phyloP scores from a whole-genome alignment of 2,888 invertebrate species.

The Synergus itoensis region DNA sequence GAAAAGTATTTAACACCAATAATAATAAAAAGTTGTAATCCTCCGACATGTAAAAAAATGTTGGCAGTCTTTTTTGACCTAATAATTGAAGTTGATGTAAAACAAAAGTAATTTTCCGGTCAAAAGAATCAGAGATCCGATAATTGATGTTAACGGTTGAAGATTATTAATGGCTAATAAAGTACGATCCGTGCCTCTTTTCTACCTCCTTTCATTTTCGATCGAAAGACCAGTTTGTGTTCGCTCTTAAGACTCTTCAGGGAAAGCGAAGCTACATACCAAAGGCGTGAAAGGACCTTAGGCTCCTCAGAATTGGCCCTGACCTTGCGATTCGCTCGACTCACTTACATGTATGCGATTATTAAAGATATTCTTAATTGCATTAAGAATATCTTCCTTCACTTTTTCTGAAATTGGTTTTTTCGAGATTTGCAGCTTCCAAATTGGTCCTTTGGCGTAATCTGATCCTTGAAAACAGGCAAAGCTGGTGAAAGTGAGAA shows the following conservation, averaged over 20 bases:
- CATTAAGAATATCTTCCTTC: conserved; percentile 7
- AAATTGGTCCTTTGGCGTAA: conserved; percentile 51
- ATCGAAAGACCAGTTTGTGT: conserved; percentile 32
- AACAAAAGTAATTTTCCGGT: not conserved
- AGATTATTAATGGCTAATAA: conserved; percentile 35
- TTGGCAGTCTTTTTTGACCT: not conserved
- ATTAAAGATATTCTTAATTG: not conserved
- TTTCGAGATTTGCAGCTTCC: conserved; percentile 41
- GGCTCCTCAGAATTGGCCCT: conserved; percentile 39
- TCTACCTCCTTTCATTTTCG: conserved; percentile 40
- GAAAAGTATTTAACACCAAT: not conserved
- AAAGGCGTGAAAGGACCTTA: conserved; percentile 31
- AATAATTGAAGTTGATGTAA: not conserved
- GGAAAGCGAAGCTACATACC: conserved; percentile 40
- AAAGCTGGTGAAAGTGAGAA: conserved; percentile 73
- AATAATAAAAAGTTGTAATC: not conserved
- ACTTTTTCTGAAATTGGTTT: conserved; percentile 23
- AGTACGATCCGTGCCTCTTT: conserved; percentile 12
- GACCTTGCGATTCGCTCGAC: conserved; percentile 35
- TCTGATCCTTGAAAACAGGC: conserved; percentile 57
- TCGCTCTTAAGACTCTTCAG: conserved; percentile 24
- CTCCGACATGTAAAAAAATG: not conserved
- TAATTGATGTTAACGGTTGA: conserved; percentile 5
- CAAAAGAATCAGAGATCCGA: not conserved
- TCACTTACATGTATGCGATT: conserved; percentile 5